Evolutionary conservation across 2,113 vertebrate genomes (phyloP), one percentile per base, ranked within the genome.

Genomic region (Phalacrocorax aristotelis): DNA sequence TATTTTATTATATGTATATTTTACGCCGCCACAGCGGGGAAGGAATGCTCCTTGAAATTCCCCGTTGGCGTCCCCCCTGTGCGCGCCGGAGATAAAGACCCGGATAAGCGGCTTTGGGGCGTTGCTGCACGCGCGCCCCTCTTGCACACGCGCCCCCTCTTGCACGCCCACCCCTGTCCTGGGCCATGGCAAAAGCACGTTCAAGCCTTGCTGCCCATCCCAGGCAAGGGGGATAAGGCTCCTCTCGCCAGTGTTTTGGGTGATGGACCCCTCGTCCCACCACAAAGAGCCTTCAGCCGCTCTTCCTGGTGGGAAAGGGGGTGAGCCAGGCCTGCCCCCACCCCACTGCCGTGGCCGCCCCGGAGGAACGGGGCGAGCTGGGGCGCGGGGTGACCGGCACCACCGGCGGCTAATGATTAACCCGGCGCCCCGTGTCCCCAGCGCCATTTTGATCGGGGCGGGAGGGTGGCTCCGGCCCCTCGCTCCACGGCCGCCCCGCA

Each of bases 401-500:
- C 1, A 6, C 42, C 7, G 1, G 7, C 0, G 11, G 95, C 30
- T 97, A 97, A 97, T 96, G 81, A 97, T 97, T 97, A 97, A 97
- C 86, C 42, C 62, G 3, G 17, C 32, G 42, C 90, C 92, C 94
- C 91, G 77, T 11, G 29, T 84, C 90, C 94, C 93, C 95, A 95
- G 97, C 96, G 97, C 97, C 97, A 97, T 97, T 54, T 97, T 97
- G 93, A 26, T 11, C 2, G 0, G 14, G 85, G n/a, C 18, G 8
- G 91, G 80, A 89, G 34, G 4, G 91, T 8, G 38, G 46, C 79
- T 68, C 23, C 6, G 0, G 60, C 15, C 64, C 89, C 52, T 6
- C 5, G 12, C 13, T 8, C 65, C 32, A 0, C 1, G 15, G 55
- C 32, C 1, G 3, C 64, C 29, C 3, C 2, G 0, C 18, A 2